Percentiles rank a stretch among this genome's conserved stretches.
Conservation (phyloP, 2,888 invertebrate species). For the Notodonta ziczac region DNA sequence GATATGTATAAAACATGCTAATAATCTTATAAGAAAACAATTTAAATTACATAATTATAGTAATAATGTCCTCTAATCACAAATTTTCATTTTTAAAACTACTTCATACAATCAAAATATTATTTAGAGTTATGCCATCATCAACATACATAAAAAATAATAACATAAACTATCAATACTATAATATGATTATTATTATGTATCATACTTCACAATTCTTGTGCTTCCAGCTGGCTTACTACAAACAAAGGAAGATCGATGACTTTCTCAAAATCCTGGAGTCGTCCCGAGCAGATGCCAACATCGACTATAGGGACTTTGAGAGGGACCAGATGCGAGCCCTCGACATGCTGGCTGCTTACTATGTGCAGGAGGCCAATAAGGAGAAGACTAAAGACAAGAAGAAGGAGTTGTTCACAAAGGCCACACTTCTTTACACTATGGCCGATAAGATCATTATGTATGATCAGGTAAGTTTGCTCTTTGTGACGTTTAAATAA, state of each 20-base stretch:
- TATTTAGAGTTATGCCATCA: too few species aligned
- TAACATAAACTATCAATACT: too few species aligned
- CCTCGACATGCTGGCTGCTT: slow-evolving; percentile 98
- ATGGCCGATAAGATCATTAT: slow-evolving; percentile 99
- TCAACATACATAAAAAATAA: too few species aligned
- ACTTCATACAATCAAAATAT: too few species aligned
- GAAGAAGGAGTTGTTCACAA: slow-evolving; percentile 96
- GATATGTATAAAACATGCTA: too few species aligned
- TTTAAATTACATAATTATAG: too few species aligned
- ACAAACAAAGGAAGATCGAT: slow-evolving; percentile 95
- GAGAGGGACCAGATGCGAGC: slow-evolving; percentile 99
- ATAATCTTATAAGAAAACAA: too few species aligned
- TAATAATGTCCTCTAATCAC: too few species aligned
- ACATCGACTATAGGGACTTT: slow-evolving; percentile 93
- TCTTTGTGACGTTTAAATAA: neutral
- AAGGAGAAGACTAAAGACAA: slow-evolving; percentile 97
- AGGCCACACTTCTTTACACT: slow-evolving; percentile 98
- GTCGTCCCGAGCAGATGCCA: slow-evolving; percentile 93
- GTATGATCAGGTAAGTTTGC: slow-evolving; percentile 95
- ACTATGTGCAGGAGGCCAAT: slow-evolving; percentile 98
- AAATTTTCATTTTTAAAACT: too few species aligned
- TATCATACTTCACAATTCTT: neutral
- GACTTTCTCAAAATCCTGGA: slow-evolving; percentile 98
- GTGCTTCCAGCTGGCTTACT: slow-evolving; percentile 94
- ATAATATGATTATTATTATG: too few species aligned